Conservation (phyloP, 2,113 vertebrate species). For the Hymenochirus boettgeri region DNA sequence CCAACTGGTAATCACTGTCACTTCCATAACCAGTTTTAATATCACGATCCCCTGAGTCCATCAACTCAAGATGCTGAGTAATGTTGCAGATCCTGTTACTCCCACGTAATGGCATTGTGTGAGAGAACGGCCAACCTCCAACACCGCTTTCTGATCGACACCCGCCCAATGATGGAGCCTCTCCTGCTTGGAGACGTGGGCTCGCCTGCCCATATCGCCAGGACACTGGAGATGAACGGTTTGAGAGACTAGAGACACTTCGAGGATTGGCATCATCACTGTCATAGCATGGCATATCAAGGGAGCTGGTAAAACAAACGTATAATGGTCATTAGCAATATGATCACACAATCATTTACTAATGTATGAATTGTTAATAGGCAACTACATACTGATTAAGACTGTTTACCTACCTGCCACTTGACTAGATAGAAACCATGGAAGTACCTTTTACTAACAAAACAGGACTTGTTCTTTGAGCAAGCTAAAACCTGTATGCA, state of each 20-base stretch:
- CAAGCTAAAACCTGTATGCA: too few species aligned
- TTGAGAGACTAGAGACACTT: slow-evolving; percentile 86
- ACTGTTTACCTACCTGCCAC: too few species aligned
- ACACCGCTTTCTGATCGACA: slow-evolving; percentile 70
- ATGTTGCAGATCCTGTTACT: slow-evolving; percentile 76
- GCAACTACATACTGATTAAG: too few species aligned
- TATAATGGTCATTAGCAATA: not conserved
- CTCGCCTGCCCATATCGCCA: slow-evolving; percentile 93
- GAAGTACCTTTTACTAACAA: too few species aligned
- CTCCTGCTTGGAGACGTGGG: slow-evolving; percentile 87
- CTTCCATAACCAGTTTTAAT: slow-evolving; percentile 89
- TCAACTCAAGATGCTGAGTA: slow-evolving; percentile 79
- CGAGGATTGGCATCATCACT: slow-evolving; percentile 85
- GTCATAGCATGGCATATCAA: slow-evolving; percentile 85
- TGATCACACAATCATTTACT: too few species aligned
- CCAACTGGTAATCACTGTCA: slow-evolving; percentile 66
- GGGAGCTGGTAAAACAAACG: slow-evolving; percentile 60
- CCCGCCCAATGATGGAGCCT: slow-evolving; percentile 82
- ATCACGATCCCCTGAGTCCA: slow-evolving; percentile 70
- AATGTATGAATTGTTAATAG: too few species aligned
- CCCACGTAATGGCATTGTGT: slow-evolving; percentile 86
- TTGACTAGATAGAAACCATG: too few species aligned
- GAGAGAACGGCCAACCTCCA: slow-evolving; percentile 75
- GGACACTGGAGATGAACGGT: slow-evolving; percentile 87
- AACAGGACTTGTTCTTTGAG: too few species aligned